Evolutionary conservation across 2,888 invertebrate species (phyloP).

Genomic region (Oxyteleia sp.): DNA sequence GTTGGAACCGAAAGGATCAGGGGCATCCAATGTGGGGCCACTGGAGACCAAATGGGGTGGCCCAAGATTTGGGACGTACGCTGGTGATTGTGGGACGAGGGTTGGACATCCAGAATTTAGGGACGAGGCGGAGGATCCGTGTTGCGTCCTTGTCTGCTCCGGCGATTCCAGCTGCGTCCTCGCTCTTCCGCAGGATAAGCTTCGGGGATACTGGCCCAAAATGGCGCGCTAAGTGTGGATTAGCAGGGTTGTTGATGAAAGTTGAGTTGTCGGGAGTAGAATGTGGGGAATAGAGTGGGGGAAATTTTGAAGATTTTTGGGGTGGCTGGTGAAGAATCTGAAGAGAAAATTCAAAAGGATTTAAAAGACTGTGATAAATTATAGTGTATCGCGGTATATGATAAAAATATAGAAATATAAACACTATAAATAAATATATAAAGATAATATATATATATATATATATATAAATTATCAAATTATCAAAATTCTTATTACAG

Average conservation of each 20-base stretch:
- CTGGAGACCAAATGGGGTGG: background rate
- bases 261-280: too few species aligned
- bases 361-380: too few species aligned
- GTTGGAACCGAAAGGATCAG: conserved; percentile 40
- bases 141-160: background rate
- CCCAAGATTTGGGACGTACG: background rate
- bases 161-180: conserved; percentile 4
- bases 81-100: background rate
- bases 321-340: too few species aligned
- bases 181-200: conserved; percentile 23
- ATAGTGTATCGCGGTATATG: too few species aligned
- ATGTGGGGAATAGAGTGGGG: too few species aligned
- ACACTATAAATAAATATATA: too few species aligned
- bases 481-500: too few species aligned
- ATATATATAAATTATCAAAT: too few species aligned
- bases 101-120: background rate
- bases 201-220: conserved; percentile 54
- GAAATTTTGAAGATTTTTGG: too few species aligned
- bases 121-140: conserved; percentile 15
- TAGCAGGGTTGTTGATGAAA: conserved; percentile 8
- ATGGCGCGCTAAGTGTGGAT: conserved; percentile 49
- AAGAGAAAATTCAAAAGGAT: too few species aligned
- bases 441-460: too few species aligned
- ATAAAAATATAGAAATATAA: too few species aligned
- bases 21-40: conserved; percentile 12